Conservation (phyloP, 2,888 invertebrate species). For the Amphipyra tragopoginis region DNA sequence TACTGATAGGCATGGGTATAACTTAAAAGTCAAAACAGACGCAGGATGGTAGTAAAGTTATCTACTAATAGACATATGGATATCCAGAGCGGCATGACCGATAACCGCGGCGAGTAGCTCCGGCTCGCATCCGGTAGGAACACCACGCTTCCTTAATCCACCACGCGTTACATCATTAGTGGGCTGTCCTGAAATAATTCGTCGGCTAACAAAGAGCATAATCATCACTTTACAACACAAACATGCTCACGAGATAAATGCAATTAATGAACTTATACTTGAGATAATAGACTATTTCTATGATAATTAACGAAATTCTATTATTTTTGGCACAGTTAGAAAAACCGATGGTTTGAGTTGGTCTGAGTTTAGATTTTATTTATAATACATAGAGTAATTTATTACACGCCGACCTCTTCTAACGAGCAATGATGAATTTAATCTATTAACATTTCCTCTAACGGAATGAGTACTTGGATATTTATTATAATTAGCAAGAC, state of each 20-base stretch:
- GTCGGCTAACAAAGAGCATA: constrained; percentile 32
- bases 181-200: constrained; percentile 43
- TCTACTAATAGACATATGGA: constrained; percentile 32
- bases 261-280: constrained; percentile 5
- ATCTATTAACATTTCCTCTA: constrained; percentile 72
- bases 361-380: too few species aligned
- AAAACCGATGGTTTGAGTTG: too few species aligned
- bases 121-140: constrained; percentile 66
- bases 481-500: constrained; percentile 65
- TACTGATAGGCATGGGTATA: too few species aligned
- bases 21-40: not conserved
- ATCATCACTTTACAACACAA: too few species aligned
- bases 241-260: too few species aligned
- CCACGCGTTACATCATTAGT: constrained; percentile 59
- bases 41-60: constrained; percentile 2
- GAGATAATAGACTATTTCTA: too few species aligned
- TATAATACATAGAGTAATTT: too few species aligned
- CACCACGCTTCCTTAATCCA: constrained; percentile 61
- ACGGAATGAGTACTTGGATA: constrained; percentile 60
- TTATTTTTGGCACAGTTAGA: too few species aligned
- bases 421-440: constrained; percentile 31
- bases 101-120: constrained; percentile 52
- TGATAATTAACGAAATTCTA: too few species aligned
- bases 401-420: too few species aligned
- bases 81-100: constrained; percentile 40